Conservation (phyloP, 2,113 vertebrate species). For the Peromyscus polionotus region DNA sequence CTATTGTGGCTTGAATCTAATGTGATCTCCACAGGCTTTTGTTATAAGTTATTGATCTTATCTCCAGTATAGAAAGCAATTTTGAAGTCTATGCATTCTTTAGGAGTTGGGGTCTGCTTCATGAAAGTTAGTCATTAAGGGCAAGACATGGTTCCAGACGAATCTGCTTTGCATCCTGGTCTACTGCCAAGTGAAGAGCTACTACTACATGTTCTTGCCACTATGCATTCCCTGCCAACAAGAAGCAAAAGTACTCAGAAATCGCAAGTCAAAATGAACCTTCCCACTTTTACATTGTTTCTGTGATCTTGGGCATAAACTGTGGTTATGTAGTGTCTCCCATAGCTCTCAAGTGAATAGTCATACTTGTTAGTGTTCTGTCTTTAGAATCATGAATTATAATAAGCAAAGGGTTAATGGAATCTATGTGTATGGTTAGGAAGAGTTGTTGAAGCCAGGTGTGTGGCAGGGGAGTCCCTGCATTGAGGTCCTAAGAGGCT, state of each 20-base stretch:
- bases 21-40: neutral
- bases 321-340: too few species aligned
- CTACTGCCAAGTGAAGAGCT: neutral
- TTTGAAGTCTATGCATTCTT: neutral
- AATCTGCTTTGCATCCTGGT: neutral
- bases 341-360: neutral
- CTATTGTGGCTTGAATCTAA: neutral
- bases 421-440: neutral
- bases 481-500: neutral
- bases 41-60: neutral
- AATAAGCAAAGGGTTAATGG: neutral
- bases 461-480: neutral
- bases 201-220: neutral
- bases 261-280: neutral
- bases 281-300: too few species aligned
- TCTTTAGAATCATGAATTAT: neutral
- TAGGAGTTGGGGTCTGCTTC: too few species aligned
- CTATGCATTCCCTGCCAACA: neutral
- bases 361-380: neutral
- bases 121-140: neutral
- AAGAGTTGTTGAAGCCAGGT: neutral
- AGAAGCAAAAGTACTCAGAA: neutral
- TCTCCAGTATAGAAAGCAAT: neutral
- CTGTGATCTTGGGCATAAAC: neutral
- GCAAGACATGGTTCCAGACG: neutral